Evolutionary conservation across 2,797 vertebrate genomes (phyloP), one percentile per base, ranked within the genome.

Genomic region (Limosa lapponica): DNA sequence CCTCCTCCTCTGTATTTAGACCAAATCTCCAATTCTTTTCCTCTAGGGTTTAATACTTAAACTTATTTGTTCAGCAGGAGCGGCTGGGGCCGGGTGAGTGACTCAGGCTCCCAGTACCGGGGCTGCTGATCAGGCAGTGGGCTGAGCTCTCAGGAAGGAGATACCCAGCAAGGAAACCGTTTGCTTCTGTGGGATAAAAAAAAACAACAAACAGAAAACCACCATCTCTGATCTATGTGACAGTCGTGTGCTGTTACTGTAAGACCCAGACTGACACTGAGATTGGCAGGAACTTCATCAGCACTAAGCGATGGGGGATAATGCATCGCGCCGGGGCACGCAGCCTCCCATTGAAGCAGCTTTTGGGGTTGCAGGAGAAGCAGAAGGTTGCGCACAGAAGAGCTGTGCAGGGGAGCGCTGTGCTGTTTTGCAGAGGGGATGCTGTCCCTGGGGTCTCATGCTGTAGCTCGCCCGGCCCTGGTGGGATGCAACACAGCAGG

Each of bases 241-340:
- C 43, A 18, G 46, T 28, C 28, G 11, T 1, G 15, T 72, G 82
- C 82, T 81, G 24, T 90, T 90, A 66, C 90, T 83, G 96, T 90
- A 93, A 91, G 44, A 64, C 10, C 12, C 86, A 71, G 89, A 30
- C 34, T 24, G 67, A 64, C 44, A 17, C 64, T 13, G 89, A 82
- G 89, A 79, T 59, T 52, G 90, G 73, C 92, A 93, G 89, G 90
- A 95, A 58, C 92, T 87, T 0, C 65, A 46, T 78, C 92, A 86
- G 92, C 95, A 54, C 46, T 39, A 27, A 43, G 23, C 0, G n/a
- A 25, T 25, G 83, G 7, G 32, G 64, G 62, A 39, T 22, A 58
- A n/a, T 0, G 20, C 30, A 7, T 13, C 0, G 1, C 2, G 4
- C 64, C 1, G 0, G 30, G 32, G 41, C 30, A 0, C 0, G 16